Evolutionary conservation across 2,797 vertebrate species (phyloP).

Genomic region (Graptemys geographica): DNA sequence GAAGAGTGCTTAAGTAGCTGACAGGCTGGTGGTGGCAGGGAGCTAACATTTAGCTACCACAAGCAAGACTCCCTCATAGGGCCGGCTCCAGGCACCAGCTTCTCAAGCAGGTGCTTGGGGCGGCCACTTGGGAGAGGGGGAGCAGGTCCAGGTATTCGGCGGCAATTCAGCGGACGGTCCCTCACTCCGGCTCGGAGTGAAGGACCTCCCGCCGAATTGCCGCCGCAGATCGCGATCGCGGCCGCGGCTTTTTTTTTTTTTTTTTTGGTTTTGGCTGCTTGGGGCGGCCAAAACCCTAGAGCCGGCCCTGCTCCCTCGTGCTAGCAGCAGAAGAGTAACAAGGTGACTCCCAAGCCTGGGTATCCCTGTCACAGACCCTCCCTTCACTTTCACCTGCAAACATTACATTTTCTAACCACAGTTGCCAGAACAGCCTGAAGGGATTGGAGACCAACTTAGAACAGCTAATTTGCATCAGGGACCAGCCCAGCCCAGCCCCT

Average conservation of each 20-base stretch:
- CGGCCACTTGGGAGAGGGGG: too few relatives aligned
- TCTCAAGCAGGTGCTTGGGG: too few relatives aligned
- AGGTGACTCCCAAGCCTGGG: background rate
- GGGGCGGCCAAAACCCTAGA: too few relatives aligned
- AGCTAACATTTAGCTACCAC: background rate
- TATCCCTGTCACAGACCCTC: background rate
- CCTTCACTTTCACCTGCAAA: background rate
- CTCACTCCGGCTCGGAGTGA: too few relatives aligned
- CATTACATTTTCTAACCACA: conserved; percentile 19
- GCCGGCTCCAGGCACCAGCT: too few relatives aligned
- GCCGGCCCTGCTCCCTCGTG: background rate
- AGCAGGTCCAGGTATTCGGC: too few relatives aligned
- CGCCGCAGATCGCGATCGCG: too few relatives aligned
- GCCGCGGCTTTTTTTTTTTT: too few relatives aligned
- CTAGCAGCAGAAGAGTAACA: background rate
- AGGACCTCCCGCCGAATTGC: too few relatives aligned
- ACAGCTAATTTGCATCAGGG: background rate
- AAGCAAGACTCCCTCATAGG: background rate
- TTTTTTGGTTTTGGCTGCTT: too few relatives aligned
- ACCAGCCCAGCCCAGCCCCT: conserved; percentile 48
- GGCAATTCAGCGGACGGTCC: too few relatives aligned
- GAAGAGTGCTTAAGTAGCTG: background rate
- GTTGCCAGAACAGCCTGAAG: conserved; percentile 30
- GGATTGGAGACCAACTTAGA: conserved; percentile 40
- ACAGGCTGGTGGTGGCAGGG: background rate